Percentiles rank a stretch among this genome's conserved stretches.
Conservation (phyloP, 2,113 vertebrate species). For the Phaetusa simplex region DNA sequence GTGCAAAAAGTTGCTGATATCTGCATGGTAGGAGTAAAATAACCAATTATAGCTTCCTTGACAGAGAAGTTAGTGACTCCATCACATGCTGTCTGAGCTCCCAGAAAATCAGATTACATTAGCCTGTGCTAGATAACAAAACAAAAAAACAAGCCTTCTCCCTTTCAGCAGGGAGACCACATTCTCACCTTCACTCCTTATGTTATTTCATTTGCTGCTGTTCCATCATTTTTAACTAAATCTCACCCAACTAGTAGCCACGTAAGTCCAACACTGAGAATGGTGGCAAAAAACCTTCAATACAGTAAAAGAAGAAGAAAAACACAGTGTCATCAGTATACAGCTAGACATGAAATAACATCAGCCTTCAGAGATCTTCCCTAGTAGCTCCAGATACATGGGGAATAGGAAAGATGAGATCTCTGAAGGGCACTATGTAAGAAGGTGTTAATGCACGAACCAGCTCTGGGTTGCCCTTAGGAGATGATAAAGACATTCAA, state of each 20-base stretch:
- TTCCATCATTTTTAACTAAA: neutral
- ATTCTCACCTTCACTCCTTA: neutral
- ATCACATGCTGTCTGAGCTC: neutral
- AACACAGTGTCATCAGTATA: neutral
- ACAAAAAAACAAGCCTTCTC: neutral
- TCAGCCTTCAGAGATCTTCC: neutral
- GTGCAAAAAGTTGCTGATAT: neutral
- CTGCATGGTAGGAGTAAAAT: neutral
- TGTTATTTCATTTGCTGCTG: neutral
- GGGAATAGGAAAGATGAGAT: neutral
- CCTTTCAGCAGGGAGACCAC: neutral
- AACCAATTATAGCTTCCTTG: neutral
- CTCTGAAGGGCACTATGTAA: neutral
- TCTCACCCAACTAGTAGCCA: neutral
- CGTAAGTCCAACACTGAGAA: neutral
- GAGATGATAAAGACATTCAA: neutral
- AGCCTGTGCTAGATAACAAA: neutral
- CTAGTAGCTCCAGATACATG: neutral
- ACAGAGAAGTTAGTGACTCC: neutral
- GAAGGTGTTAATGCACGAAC: neutral
- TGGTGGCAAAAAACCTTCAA: neutral
- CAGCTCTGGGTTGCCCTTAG: neutral
- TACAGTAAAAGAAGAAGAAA: neutral
- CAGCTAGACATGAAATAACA: neutral
- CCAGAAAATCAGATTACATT: neutral